phyloP scores from a whole-genome alignment of 2,797 vertebrate species.

The Acrossocheilus fasciatus region DNA sequence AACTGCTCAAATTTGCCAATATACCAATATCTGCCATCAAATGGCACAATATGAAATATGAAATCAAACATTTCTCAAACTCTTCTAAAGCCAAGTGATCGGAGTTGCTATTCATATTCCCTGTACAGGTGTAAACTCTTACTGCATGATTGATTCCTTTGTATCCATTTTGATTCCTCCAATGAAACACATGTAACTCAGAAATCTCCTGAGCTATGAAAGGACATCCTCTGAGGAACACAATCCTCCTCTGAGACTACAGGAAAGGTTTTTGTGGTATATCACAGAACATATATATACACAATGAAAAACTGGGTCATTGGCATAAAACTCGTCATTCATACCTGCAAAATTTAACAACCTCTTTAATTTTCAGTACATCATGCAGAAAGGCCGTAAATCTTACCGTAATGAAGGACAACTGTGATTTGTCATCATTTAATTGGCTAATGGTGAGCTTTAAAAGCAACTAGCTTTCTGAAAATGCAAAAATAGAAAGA shows the following conservation, averaged over 20 bases:
- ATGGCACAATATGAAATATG: background rate
- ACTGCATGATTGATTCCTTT: conserved; percentile 1
- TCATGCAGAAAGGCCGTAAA: background rate
- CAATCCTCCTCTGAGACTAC: background rate
- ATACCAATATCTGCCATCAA: background rate
- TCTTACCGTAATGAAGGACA: background rate
- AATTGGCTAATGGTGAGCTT: conserved; percentile 7
- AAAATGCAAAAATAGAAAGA: background rate
- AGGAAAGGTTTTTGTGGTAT: background rate
- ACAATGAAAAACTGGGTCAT: background rate
- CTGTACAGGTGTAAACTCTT: background rate
- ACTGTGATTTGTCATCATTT: background rate
- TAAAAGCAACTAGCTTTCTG: background rate
- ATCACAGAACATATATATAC: background rate
- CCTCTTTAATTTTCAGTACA: background rate
- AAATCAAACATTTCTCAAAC: background rate
- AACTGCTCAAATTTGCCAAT: background rate
- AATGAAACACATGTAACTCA: background rate
- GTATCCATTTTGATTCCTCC: background rate
- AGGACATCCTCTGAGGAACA: background rate
- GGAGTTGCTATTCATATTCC: background rate
- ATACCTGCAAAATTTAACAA: background rate
- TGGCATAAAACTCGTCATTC: background rate
- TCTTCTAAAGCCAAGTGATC: background rate
- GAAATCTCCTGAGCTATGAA: background rate